Base-by-base conservation (phyloP, 2,888 invertebrate genomes). In the Parnassius orleans region DNA sequence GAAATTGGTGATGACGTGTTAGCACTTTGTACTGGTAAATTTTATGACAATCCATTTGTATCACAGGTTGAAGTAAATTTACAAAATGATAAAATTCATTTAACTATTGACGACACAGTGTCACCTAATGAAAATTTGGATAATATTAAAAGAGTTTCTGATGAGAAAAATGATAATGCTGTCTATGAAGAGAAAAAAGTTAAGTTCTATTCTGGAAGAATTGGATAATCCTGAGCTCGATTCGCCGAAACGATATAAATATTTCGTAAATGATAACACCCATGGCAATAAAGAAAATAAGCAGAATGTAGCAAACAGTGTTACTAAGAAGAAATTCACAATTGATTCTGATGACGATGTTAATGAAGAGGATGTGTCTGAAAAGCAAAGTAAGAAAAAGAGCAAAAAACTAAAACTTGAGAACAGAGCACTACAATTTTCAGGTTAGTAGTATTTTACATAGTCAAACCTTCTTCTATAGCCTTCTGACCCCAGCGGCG, bases 11-110 rank as follows among this genome's bases (percentile, higher is more conserved):
- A 90, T 64, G 92, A 93, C 69, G 73, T 93, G 7, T 70, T 92
- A 53, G 92, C 84, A 7, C 73, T 94, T 12, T 94, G 93, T 69
- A 93, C 93, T 7, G 94, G 93, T 1, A 87, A 92, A 64, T 94
- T 94, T 73, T 92, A 90, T 71, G 86, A 90, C 33, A 88, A 87
- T 57, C 77, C 83, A 64, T 87, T 90, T 66, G 71, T 90, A 51
- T 79, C 87, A 47, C 82, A 75, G 69, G 9, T 42, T 19, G 61
- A 61, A 52, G 57, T 64, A 24, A 56, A 53, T 19, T 15, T 19
- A 14, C 43, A 58, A 44, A 50, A 2, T 50, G 57, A 60, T 55
- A 51, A 42, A 19, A 44, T 14, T 11, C 14, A 59, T 33, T 55
- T 44, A 33, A 50, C 19, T 53, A 9, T 12, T 19, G 56, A 66